Percentiles rank a stretch among this genome's conserved stretches.
Conservation (phyloP, 2,888 invertebrate species). For the Drosophila stalkeri region DNA sequence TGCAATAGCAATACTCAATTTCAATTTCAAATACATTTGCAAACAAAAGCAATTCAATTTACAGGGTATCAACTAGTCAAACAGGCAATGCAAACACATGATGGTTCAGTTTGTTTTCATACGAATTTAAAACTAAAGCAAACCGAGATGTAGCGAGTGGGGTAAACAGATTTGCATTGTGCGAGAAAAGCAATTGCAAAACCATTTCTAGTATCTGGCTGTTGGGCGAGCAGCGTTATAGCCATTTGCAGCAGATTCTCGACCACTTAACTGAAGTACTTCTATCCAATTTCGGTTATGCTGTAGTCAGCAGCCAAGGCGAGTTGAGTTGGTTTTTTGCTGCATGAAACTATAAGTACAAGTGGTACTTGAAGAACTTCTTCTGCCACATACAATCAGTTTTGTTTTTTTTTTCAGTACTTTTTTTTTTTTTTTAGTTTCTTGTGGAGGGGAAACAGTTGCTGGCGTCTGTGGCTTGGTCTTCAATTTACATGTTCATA, state of each 20-base stretch:
- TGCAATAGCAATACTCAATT: background rate
- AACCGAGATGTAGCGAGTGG: constrained; percentile 27
- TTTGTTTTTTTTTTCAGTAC: background rate
- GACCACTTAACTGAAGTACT: constrained; percentile 56
- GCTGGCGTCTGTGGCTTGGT: constrained; percentile 37
- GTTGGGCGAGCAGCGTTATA: constrained; percentile 17
- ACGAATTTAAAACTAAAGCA: constrained; percentile 29
- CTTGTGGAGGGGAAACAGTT: constrained; percentile 22
- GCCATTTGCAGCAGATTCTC: constrained; percentile 60
- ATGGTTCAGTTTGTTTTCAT: constrained; percentile 7
- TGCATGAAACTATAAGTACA: constrained; percentile 32
- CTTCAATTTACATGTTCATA: constrained; percentile 71
- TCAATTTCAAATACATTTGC: background rate
- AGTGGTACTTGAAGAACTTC: constrained; percentile 26
- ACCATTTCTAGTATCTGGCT: constrained; percentile 18
- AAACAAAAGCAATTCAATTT: background rate
- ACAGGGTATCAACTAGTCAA: constrained; percentile 6
- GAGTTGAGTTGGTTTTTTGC: constrained; percentile 28
- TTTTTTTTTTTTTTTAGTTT: too few species aligned
- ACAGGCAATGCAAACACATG: background rate
- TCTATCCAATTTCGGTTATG: constrained; percentile 63
- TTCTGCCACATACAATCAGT: constrained; percentile 15
- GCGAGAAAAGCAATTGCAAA: constrained; percentile 39
- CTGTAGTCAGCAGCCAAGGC: constrained; percentile 38
- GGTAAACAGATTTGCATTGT: constrained; percentile 34